phyloP scores from a whole-genome alignment of 2,888 invertebrate genomes.

The Lepetodrilus schrolli region DNA sequence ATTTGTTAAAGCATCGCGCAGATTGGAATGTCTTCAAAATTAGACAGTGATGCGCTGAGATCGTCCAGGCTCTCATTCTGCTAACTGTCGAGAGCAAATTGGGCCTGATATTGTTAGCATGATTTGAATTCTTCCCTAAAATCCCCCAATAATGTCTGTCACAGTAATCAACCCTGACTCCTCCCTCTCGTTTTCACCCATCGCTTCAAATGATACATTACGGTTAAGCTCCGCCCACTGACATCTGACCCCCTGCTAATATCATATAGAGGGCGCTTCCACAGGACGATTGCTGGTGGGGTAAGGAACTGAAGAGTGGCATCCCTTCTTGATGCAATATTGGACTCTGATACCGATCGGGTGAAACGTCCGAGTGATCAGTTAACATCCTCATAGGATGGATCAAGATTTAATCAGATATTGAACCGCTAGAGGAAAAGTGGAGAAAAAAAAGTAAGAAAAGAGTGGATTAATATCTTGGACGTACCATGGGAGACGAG shows the following conservation, averaged over 20 bases:
- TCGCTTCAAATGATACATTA: conserved; percentile 41
- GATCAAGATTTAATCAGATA: no score
- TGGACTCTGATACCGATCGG: no score
- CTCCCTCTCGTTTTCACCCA: conserved; percentile 14
- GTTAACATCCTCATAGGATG: no score
- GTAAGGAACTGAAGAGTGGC: not conserved
- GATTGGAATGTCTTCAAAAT: no score
- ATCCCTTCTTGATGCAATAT: no score
- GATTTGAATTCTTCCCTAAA: not conserved
- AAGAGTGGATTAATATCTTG: no score
- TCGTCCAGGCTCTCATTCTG: no score
- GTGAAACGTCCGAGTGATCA: no score
- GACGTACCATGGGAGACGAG: conserved; percentile 10
- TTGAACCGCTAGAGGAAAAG: no score
- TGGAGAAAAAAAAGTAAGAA: no score
- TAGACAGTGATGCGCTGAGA: no score
- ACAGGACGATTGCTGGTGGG: not conserved
- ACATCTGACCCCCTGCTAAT: conserved; percentile 32
- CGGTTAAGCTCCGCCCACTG: conserved; percentile 43
- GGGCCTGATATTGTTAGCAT: not conserved
- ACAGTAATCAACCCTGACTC: not conserved
- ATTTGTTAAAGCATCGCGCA: no score
- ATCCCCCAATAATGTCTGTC: not conserved
- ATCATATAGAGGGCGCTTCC: conserved; percentile 21
- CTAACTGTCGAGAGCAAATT: not conserved